phyloP scores from a whole-genome alignment of 2,888 invertebrate genomes.

The Baccha elongata region DNA sequence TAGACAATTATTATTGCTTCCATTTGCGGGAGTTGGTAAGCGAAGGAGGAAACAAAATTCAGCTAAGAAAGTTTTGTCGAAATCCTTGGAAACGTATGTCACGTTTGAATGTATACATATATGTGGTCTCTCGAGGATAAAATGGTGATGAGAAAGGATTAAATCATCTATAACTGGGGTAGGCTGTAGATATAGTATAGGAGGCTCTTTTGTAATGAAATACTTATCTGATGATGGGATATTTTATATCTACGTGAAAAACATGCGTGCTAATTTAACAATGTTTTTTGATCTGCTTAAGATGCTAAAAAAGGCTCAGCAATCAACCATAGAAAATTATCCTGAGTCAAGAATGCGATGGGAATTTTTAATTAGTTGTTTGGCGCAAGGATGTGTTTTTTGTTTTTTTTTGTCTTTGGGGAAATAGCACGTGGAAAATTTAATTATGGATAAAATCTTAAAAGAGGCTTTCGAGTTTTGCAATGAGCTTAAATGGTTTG shows the following conservation, averaged over 20 bases:
- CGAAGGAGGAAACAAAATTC: slow-evolving; percentile 9
- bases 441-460: slow-evolving; percentile 14
- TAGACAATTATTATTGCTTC: slow-evolving; percentile 70
- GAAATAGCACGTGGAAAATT: slow-evolving; percentile 47
- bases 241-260: slow-evolving; percentile 18
- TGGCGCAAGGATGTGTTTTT: slow-evolving; percentile 45
- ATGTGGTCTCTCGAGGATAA: slow-evolving; percentile 72
- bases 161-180: slow-evolving; percentile 29
- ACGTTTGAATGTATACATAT: slow-evolving; percentile 48
- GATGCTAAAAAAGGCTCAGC: slow-evolving; percentile 53
- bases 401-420: slow-evolving; percentile 28
- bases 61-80: slow-evolving; percentile 31
- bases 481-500: background rate
- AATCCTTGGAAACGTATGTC: slow-evolving; percentile 66
- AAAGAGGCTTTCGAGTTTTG: background rate
- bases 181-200: background rate
- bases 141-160: slow-evolving; percentile 72
- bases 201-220: slow-evolving; percentile 58
- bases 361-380: slow-evolving; percentile 72
- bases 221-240: slow-evolving; percentile 29
- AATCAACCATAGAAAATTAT: slow-evolving; percentile 59
- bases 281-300: slow-evolving; percentile 64
- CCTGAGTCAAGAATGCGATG: slow-evolving; percentile 49
- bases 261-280: slow-evolving; percentile 61
- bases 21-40: background rate